Conservation (phyloP, 2,888 invertebrate species). For the Lingula anatina region DNA sequence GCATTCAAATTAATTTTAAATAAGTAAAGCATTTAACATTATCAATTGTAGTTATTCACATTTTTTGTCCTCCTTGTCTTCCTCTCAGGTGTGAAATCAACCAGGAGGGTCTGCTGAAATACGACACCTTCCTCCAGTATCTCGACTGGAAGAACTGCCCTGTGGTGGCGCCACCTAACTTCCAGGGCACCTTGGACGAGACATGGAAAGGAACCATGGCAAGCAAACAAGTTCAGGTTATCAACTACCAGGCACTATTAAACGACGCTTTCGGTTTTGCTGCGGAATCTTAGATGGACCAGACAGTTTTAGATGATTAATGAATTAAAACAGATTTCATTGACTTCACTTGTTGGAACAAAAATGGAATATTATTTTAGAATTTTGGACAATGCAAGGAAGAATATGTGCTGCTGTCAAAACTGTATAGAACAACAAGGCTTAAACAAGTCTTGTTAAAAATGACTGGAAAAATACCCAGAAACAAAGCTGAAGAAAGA, state of each 20-base stretch:
- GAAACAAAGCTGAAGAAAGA: no score
- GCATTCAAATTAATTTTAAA: no score
- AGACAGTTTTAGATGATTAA: no score
- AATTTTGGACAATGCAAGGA: no score
- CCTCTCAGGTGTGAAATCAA: constrained; percentile 20
- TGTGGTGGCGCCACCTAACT: constrained; percentile 32
- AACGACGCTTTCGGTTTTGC: constrained; percentile 29
- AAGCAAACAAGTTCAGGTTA: constrained; percentile 16
- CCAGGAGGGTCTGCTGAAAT: constrained; percentile 29
- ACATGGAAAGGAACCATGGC: constrained; percentile 28
- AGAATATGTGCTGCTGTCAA: no score
- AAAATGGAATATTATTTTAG: no score
- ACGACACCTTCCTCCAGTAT: constrained; percentile 28
- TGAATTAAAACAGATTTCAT: no score
- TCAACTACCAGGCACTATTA: constrained; percentile 26
- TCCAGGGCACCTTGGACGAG: constrained; percentile 22
- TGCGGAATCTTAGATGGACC: no score
- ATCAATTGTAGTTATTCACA: not conserved
- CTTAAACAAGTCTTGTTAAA: no score
- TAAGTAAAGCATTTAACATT: constrained; percentile 6
- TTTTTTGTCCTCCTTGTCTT: constrained; percentile 10
- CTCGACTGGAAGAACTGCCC: constrained; percentile 49
- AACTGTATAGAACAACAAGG: no score
- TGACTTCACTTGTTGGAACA: no score
- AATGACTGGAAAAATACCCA: no score